Base-by-base conservation (phyloP, 2,888 invertebrate genomes). In the Papilio demoleus region DNA sequence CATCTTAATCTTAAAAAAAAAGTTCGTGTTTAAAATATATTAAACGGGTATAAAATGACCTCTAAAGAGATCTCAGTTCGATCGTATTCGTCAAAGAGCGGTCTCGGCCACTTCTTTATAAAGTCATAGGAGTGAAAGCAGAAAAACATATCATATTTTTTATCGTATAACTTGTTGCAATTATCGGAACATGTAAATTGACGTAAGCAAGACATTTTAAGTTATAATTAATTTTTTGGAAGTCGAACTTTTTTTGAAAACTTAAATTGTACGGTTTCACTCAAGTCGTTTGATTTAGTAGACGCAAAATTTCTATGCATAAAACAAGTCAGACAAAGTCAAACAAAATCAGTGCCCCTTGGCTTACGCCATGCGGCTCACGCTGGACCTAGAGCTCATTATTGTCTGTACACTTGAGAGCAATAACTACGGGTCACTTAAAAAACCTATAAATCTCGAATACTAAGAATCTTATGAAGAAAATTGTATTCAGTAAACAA, bases 41-140 rank as follows among this genome's bases (percentile, higher is more conserved):
- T 47, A 4, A 47, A 47, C 19, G 1, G 4, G 50, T 9, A 24
- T 50, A 19, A 50, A 53, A 53, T 17, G n/a, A 53, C 53, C 53
- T 53, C 53, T 53, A 31, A 53, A 53, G 9, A 53, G 53, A 53
- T 14, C 24, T 12, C 50, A 50, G 50, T 31, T 27, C 2, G 8
- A 14, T 27, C 27, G 1, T 27, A 12, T 14, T 50, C 50, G 24
- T 24, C 50, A 50, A 50, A 24, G 50, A 24, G 12, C 22, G 24
- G 24, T 14, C 24, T 50, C 47, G 47, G 9, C 8, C 12, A 19
- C 36, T 38, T n/a, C 50, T 50, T 24, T 14, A 50, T 50, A 50
- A 50, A 50, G 50, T 50, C 50, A 24, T 50, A 50, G 50, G 50
- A 50, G 50, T 50, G 50, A 50, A 50, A 50, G 50, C 24, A 24